A percentile compares a stretch with the other conserved stretches of the same genome.
phyloP scores from a whole-genome alignment of 2,797 vertebrate species.

The Catostomus latipinnis region DNA sequence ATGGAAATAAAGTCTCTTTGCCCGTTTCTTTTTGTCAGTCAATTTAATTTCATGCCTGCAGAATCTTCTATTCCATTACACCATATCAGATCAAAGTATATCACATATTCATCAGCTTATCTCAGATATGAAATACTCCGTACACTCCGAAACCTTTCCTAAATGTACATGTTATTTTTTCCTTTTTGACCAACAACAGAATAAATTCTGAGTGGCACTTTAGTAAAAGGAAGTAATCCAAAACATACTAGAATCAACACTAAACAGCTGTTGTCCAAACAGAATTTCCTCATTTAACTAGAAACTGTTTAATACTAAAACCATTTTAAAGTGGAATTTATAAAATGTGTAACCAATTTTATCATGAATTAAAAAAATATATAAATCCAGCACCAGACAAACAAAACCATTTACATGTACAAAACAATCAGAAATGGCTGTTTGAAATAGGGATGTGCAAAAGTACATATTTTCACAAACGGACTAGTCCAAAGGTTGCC shows the following conservation, averaged over 20 bases:
- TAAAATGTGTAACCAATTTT: neutral
- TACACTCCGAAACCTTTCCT: neutral
- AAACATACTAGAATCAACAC: neutral
- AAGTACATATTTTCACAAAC: too few species aligned
- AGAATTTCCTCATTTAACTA: neutral
- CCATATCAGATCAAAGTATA: neutral
- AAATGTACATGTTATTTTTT: neutral
- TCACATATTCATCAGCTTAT: neutral
- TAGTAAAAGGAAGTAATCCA: neutral
- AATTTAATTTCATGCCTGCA: neutral
- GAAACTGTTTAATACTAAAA: neutral
- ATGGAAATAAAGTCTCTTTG: slow-evolving; percentile 4
- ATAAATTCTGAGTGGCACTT: neutral
- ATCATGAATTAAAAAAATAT: neutral
- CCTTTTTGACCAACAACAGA: neutral
- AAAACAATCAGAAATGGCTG: neutral
- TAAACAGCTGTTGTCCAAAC: slow-evolving; percentile 5
- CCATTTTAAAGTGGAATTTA: neutral
- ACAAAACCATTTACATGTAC: neutral
- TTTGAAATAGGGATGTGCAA: neutral
- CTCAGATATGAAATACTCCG: neutral
- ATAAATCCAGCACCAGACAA: neutral
- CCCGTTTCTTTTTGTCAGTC: neutral
- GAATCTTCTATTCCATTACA: neutral
- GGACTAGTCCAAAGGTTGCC: too few species aligned